Evolutionary conservation across 1,140 invertebrate genomes (phyloP), one percentile per base, ranked within the genome.

Genomic region (Drosophila paulistorum): DNA sequence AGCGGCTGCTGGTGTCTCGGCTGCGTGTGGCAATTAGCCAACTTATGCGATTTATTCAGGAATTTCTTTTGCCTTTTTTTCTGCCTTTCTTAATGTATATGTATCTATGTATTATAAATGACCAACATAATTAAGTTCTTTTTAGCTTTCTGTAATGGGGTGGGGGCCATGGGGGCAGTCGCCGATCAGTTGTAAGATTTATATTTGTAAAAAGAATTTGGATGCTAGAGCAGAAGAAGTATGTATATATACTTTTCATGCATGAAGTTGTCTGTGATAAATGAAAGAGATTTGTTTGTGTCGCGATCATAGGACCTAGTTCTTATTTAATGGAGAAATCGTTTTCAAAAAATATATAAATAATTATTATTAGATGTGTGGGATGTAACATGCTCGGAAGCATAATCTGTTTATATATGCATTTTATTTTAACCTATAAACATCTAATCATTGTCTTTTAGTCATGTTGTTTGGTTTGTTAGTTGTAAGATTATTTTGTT

Each of bases 1-100:
- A 86, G 83, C 48, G 54, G 65, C 80, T 62, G 68, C 80, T 51
- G 45, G 45, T 51, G 45, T 9, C 45, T 51, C 45, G 20, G 20
- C 45, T 69, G 78, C 83, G 79, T 86, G 82, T 86, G 82, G 82
- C 83, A 86, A 86, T 86, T 86, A 87, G 82, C 82, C 84, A 87
- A 86, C 79, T 86, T 87, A 86, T 87, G 79, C 59, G 83, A 75
- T 78, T 78, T 70, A 61, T 75, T 42, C 42, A 67, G 67, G 72
- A 61, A 59, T 48, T 42, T 42, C 35, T 17, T 41, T 59, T 17
- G 54, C 39, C 7, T 58, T 20, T n/a, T 69, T 69, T 71, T 17
- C 57, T 67, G 60, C 45, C 58, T 55, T 58, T 26, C 37, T 26
- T 67, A 67, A 30, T 30, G 58, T 48, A 48, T 48, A 48, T 51